Evolutionary conservation across 2,888 invertebrate species (phyloP), one percentile per base, ranked within the genome.

Genomic region (Perdita meconis): DNA sequence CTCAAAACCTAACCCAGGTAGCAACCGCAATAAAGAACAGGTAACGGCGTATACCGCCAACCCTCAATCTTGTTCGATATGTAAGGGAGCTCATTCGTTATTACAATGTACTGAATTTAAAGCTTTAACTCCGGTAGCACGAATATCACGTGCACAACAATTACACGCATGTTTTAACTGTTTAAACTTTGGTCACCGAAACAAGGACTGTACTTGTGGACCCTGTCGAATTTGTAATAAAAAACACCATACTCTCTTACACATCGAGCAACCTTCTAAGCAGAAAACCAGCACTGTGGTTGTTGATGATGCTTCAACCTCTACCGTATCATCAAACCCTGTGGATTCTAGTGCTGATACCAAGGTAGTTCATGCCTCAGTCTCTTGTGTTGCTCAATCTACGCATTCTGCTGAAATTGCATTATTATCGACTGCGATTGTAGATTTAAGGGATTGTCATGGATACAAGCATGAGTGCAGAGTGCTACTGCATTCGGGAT

Each of bases 401-500:
- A 19, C 19, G 47, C 12, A 5, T 5, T 42, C 42, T 42, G n/a
- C n/a, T 5, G 53, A 53, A 34, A n/a, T 16, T 6, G 30, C 16
- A 4, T 26, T 53, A 2, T n/a, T 53, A 16, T 30, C 53, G 5
- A 53, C 53, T 0, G 53, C 34, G 0, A 10, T 53, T 12, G 16
- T 53, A 12, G 6, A 53, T 13, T n/a, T 53, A 1, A 53, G 19
- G 30, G 16, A 53, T 34, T 13, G 6, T 34, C 10, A n/a, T 6
- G 53, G 53, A 34, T 5, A 26, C 3, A 53, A 53, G 30, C 53
- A 53, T 6, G 53, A 53, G 26, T 53, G 53, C 16, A n/a, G 53
- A 8, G 53, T 34, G 1, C 13, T 53, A 5, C 16, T 53, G 16
- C 19, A 47, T 22, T 47, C 47, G 0, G 47, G 47, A 1, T 47